Conservation (phyloP, 2,797 vertebrate species). For the Rhincodon typus region DNA sequence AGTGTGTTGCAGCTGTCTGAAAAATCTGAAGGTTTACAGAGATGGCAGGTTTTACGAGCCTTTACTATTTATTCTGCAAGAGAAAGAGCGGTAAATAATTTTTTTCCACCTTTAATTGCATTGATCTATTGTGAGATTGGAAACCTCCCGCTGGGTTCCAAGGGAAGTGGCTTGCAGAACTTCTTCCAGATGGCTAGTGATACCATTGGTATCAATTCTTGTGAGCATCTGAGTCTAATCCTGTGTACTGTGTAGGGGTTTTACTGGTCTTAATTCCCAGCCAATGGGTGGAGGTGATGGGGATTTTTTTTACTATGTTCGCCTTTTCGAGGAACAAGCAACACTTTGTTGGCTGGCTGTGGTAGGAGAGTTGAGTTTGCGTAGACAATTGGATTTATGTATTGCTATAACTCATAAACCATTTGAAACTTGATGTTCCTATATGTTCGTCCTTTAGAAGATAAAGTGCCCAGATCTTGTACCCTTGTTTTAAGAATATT, state of each 20-base stretch:
- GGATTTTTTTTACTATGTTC: not conserved
- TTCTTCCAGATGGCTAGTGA: not conserved
- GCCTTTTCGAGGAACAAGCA: not conserved
- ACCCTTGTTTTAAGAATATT: not conserved
- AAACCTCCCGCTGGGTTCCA: not conserved
- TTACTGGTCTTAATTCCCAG: not conserved
- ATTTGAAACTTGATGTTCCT: not conserved
- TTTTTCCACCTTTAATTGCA: not conserved
- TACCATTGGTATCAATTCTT: not conserved
- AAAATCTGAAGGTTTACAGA: conserved; percentile 58
- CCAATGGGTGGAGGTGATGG: not conserved
- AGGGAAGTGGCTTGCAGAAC: not conserved
- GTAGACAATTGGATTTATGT: not conserved
- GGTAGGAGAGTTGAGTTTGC: not conserved
- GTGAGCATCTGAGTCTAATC: not conserved
- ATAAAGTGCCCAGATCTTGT: not conserved
- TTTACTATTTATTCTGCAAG: conserved; percentile 72
- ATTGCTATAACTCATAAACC: not conserved
- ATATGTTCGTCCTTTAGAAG: not conserved
- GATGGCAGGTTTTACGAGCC: conserved; percentile 69
- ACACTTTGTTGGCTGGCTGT: not conserved
- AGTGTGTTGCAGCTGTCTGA: conserved; percentile 79
- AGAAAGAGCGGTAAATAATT: conserved; percentile 65
- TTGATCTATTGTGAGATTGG: not conserved
- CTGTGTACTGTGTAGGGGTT: not conserved